These are phyloP conservation scores for Eufriesea mexicana DNA, from an alignment of 1,140 invertebrate genomes.

Conservation along the genomic window DNA sequence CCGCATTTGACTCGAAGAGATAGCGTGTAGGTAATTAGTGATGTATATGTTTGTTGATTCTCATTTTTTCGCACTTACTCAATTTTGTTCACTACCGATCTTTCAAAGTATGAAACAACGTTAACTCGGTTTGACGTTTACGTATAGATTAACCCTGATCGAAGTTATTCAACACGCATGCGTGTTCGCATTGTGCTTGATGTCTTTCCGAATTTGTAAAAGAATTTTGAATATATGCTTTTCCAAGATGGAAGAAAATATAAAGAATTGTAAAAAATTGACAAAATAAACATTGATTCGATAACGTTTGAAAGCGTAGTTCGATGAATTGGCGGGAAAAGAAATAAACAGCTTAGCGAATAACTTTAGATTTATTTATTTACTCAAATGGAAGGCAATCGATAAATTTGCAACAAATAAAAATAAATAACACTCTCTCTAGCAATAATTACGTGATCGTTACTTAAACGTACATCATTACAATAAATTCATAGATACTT, in stretches of 20 bases:
- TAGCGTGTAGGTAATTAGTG: not conserved
- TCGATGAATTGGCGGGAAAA: not conserved
- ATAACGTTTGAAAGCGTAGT: not conserved
- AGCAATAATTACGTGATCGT: constrained; percentile 80
- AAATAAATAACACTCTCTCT: constrained; percentile 83
- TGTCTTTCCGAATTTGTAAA: not conserved
- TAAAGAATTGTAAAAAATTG: too few relatives aligned
- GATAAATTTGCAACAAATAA: constrained; percentile 83
- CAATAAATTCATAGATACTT: constrained; percentile 79
- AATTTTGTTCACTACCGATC: not conserved
- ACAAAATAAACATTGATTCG: not conserved
- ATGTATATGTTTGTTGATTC: too few relatives aligned
- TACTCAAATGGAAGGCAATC: constrained; percentile 83
- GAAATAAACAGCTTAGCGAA: constrained; percentile 43
- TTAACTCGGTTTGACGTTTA: not conserved
- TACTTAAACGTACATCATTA: constrained; percentile 79
- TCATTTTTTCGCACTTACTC: not conserved
- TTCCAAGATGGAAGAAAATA: not conserved
- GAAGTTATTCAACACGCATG: not conserved
- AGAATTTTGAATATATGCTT: too few relatives aligned
- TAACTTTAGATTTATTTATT: constrained; percentile 81
- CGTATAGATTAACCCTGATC: not conserved
- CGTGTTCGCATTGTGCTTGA: not conserved
- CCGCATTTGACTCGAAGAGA: too few relatives aligned
- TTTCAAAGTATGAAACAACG: not conserved